Percentiles rank a stretch among this genome's conserved stretches.
These are phyloP conservation scores for Pseudorhiza aurosa DNA, from an alignment of 30 jellyfish, hydroid and myxozoan species.

Conservation along the genomic window DNA sequence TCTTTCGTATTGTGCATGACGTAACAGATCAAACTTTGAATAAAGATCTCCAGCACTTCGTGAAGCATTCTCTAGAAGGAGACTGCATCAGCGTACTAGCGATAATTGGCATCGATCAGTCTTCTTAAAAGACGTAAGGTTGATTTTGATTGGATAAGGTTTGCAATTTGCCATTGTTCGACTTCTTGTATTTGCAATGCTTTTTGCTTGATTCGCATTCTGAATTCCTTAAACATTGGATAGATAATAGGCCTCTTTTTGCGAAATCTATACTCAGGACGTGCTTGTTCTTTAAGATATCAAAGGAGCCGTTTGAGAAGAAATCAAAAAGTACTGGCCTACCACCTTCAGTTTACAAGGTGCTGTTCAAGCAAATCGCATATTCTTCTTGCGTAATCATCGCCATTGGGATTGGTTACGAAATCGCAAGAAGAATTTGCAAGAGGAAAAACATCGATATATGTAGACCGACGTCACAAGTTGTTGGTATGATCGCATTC, in stretches of 20 bases:
- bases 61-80: no score
- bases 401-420: slow-evolving; percentile 42
- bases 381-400: slow-evolving; percentile 17
- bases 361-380: slow-evolving; percentile 18
- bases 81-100: no score
- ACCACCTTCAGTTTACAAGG: slow-evolving; percentile 38
- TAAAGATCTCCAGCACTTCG: no score
- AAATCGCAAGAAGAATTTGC: slow-evolving; percentile 37
- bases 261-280: neutral
- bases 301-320: slow-evolving; percentile 45
- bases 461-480: neutral
- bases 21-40: no score
- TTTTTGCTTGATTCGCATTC: no score
- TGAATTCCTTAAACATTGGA: no score
- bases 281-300: slow-evolving; percentile 10
- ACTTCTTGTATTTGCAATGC: no score
- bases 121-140: no score
- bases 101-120: no score
- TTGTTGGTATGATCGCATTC: slow-evolving; percentile 25
- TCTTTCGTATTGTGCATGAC: no score
- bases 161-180: neutral
- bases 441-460: slow-evolving; percentile 28
- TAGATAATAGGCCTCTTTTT: no score
- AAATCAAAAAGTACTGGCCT: slow-evolving; percentile 26
- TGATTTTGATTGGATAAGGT: no score